Evolutionary conservation across 2,888 invertebrate species (phyloP).

Genomic region (Patella caerulea): DNA sequence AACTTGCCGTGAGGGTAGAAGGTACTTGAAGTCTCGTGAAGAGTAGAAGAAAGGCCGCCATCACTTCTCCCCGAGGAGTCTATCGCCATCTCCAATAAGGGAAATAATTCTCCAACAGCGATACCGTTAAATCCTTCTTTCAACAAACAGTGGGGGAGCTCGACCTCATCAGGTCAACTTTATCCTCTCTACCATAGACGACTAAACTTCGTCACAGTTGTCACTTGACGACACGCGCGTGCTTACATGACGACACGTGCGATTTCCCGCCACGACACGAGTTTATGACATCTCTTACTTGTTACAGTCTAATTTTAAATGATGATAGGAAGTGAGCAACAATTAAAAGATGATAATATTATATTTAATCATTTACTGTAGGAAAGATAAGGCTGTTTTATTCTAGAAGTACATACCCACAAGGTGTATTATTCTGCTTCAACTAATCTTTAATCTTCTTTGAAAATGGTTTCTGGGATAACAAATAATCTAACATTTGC

Average conservation of each 20-base stretch:
- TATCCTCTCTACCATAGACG: not conserved
- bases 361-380: no score
- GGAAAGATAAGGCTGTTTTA: no score
- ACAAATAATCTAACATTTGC: no score
- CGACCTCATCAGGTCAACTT: conserved; percentile 7
- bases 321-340: no score
- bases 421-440: no score
- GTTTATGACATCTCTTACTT: no score
- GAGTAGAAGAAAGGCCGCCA: not conserved
- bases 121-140: conserved; percentile 1
- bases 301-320: no score
- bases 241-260: not conserved
- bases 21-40: conserved; percentile 7
- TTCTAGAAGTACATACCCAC: no score
- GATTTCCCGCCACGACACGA: not conserved
- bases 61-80: not conserved
- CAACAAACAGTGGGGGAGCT: not conserved
- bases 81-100: not conserved
- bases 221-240: conserved; percentile 10
- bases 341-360: no score
- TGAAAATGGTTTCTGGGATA: no score
- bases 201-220: not conserved
- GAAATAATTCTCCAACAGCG: conserved; percentile 7
- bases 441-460: no score
- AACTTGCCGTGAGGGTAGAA: conserved; percentile 2